Evolutionary conservation across 2,888 invertebrate genomes (phyloP).

Genomic region (Xestia xanthographa): DNA sequence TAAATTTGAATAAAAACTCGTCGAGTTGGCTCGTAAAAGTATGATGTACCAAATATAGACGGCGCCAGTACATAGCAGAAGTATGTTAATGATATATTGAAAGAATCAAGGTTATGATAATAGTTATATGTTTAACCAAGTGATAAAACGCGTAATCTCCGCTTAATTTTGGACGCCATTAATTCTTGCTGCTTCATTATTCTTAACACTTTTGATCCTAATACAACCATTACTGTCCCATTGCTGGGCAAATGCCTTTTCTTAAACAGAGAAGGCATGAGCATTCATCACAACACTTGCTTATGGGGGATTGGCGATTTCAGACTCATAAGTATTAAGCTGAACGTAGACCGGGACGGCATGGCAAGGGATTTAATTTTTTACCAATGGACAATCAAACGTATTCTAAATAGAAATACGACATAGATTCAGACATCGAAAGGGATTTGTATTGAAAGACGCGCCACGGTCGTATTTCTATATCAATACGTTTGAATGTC

Average conservation of each 20-base stretch:
- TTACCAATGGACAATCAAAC: too few relatives aligned
- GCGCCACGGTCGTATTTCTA: too few relatives aligned
- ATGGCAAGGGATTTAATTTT: too few relatives aligned
- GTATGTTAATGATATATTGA: conserved; percentile 42
- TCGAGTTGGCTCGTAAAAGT: conserved; percentile 33
- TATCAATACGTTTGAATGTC: too few relatives aligned
- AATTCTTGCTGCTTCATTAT: neutral
- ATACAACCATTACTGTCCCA: neutral
- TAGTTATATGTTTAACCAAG: conserved; percentile 12
- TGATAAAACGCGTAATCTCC: neutral
- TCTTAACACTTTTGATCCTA: neutral
- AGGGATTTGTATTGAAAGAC: too few relatives aligned
- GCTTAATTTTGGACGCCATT: neutral
- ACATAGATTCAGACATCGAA: too few relatives aligned
- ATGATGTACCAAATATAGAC: conserved; percentile 25
- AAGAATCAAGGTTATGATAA: conserved; percentile 46
- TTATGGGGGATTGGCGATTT: neutral
- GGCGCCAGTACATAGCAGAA: conserved; percentile 31
- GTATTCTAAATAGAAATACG: too few relatives aligned
- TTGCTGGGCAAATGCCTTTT: neutral
- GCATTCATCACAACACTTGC: neutral
- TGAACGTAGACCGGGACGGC: too few relatives aligned
- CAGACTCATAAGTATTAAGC: too few relatives aligned
- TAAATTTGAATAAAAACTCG: conserved; percentile 45
- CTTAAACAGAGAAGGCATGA: neutral